Evolutionary conservation across 2,888 invertebrate species (phyloP).

Genomic region (Hydrotaea cyrtoneurina): DNA sequence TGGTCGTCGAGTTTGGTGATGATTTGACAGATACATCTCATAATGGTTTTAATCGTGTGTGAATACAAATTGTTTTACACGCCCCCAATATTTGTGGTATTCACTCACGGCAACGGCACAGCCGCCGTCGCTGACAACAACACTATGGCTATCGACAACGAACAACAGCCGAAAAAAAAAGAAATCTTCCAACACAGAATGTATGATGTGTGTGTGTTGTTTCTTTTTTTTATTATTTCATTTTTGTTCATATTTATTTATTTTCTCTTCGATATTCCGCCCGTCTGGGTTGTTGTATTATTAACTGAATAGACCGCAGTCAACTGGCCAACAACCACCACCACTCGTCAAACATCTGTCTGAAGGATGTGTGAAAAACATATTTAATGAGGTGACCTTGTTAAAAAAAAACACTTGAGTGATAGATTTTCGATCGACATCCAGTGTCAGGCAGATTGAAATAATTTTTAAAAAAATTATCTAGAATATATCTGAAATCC

Average conservation of each 20-base stretch:
- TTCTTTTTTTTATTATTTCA: conserved; percentile 19
- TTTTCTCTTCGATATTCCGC: conserved; percentile 15
- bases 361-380: conserved; percentile 57
- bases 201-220: neutral
- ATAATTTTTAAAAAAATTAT: too few relatives aligned
- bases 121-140: neutral
- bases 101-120: neutral
- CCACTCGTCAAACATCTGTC: conserved; percentile 55
- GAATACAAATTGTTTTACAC: conserved; percentile 65
- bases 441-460: too few relatives aligned
- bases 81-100: conserved; percentile 65
- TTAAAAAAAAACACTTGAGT: too few relatives aligned
- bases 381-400: conserved; percentile 62
- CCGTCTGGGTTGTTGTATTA: conserved; percentile 17
- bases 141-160: neutral
- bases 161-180: neutral
- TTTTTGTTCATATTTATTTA: conserved; percentile 16
- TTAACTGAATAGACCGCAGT: neutral
- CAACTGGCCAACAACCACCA: neutral
- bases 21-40: conserved; percentile 56
- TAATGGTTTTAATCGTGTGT: conserved; percentile 61
- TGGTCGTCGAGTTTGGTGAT: conserved; percentile 43
- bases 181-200: conserved; percentile 35
- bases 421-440: too few relatives aligned
- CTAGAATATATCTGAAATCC: too few relatives aligned